phyloP scores from a whole-genome alignment of 2,113 vertebrate genomes.

The Bubo scandiacus region DNA sequence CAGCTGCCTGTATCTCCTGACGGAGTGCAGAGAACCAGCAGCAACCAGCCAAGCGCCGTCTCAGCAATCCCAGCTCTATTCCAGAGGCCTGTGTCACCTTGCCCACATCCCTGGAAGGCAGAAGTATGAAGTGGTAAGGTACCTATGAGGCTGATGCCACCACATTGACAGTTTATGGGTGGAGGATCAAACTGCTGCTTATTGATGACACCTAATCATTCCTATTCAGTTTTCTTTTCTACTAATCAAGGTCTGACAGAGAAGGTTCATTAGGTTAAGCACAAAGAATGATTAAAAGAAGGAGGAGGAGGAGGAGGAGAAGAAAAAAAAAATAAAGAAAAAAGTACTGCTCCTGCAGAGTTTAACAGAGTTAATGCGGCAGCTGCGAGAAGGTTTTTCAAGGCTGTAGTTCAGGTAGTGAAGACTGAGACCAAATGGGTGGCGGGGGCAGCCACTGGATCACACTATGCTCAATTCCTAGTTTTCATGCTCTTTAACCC shows the following conservation, averaged over 20 bases:
- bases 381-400: not conserved
- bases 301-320: too few relatives aligned
- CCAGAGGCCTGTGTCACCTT: not conserved
- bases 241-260: not conserved
- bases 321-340: fast-evolving
- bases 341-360: not conserved
- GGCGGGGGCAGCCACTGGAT: not conserved
- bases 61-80: not conserved
- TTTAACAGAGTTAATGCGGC: not conserved
- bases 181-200: not conserved
- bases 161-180: not conserved
- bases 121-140: not conserved
- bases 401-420: not conserved
- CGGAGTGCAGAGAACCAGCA: not conserved
- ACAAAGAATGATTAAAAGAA: not conserved
- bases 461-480: not conserved
- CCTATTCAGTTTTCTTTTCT: not conserved
- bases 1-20: not conserved
- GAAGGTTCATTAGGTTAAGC: not conserved
- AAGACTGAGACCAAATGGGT: not conserved
- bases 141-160: not conserved
- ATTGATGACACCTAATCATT: not conserved
- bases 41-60: not conserved
- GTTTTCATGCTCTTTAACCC: not conserved
- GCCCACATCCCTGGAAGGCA: not conserved